A percentile compares a stretch with the other conserved stretches of the same genome.
Evolutionary conservation across 2,888 invertebrate species (phyloP).

Genomic region (Anorthoa munda): DNA sequence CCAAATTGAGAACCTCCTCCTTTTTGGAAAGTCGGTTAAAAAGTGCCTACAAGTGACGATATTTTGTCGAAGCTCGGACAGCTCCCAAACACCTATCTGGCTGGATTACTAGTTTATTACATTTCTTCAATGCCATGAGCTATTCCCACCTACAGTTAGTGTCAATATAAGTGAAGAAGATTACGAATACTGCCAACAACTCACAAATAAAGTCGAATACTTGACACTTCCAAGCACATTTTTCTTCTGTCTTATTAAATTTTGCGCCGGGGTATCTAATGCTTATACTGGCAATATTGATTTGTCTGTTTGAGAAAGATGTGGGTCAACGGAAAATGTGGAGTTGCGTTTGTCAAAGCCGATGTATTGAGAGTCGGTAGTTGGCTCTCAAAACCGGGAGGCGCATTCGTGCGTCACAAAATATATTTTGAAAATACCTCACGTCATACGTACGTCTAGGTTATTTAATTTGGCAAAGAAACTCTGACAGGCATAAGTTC

Average conservation of each 20-base stretch:
- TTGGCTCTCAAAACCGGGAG: slow-evolving; percentile 22
- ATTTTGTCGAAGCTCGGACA: no score
- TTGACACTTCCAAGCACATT: not conserved
- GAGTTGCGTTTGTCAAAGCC: slow-evolving; percentile 51
- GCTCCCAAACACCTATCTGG: not conserved
- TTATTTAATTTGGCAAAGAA: slow-evolving; percentile 25
- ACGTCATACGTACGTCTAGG: not conserved
- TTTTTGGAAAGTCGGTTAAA: no score
- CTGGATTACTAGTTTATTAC: no score
- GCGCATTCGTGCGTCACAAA: slow-evolving; percentile 42
- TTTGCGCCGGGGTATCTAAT: slow-evolving; percentile 35
- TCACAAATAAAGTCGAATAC: slow-evolving; percentile 14
- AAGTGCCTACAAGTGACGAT: no score
- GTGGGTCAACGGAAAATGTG: slow-evolving; percentile 59
- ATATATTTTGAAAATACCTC: slow-evolving; percentile 27
- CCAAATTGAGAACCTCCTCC: no score
- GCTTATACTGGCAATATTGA: slow-evolving; percentile 51
- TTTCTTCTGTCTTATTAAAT: slow-evolving; percentile 26
- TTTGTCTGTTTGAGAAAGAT: slow-evolving; percentile 61
- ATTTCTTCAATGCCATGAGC: not conserved
- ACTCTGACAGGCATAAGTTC: not conserved
- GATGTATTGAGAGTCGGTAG: slow-evolving; percentile 44
- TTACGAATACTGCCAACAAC: not conserved
- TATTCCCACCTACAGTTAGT: not conserved
- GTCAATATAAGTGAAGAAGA: not conserved